Evolutionary conservation across 30 jellyfish, hydroid and myxozoan genomes (phyloP).

Genomic region (Phacellophora camtschatica): DNA sequence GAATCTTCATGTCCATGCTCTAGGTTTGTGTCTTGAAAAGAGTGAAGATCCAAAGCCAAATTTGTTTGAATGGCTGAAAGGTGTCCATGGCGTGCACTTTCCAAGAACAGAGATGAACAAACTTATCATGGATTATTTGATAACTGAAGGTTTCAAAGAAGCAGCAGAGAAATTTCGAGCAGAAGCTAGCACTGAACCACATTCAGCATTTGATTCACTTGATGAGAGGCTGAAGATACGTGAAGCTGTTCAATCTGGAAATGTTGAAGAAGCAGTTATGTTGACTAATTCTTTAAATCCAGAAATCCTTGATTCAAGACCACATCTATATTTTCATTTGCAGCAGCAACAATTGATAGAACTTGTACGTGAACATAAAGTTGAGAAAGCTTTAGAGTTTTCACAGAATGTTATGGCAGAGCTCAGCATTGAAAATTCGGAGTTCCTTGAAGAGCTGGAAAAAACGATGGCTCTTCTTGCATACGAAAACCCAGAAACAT

Average conservation of each 20-base stretch:
- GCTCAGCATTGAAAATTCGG: constrained; percentile 72
- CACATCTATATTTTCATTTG: constrained; percentile 80
- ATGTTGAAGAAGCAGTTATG: constrained; percentile 79
- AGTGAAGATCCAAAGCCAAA: constrained; percentile 51
- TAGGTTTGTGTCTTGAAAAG: constrained; percentile 59
- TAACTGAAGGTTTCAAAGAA: constrained; percentile 95
- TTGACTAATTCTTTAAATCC: constrained; percentile 83
- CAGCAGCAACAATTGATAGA: constrained; percentile 97
- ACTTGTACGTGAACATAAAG: constrained; percentile 72
- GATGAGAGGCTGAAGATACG: constrained; percentile 86
- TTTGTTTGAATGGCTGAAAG: constrained; percentile 71
- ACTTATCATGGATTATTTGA: constrained; percentile 87
- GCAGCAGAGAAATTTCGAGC: constrained; percentile 94
- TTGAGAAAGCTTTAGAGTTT: constrained; percentile 85
- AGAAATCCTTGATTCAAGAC: constrained; percentile 83
- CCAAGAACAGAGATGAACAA: constrained; percentile 87
- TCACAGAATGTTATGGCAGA: constrained; percentile 93
- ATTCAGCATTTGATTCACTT: constrained; percentile 71
- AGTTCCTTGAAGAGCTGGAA: constrained; percentile 82
- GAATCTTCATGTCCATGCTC: constrained; percentile 44
- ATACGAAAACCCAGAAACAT: constrained; percentile 79
- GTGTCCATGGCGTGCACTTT: constrained; percentile 48
- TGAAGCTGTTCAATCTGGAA: constrained; percentile 88
- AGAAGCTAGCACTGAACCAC: constrained; percentile 91
- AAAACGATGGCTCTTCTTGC: constrained; percentile 95